Conservation (phyloP, 2,113 vertebrate genomes). For the Octodon degus region DNA sequence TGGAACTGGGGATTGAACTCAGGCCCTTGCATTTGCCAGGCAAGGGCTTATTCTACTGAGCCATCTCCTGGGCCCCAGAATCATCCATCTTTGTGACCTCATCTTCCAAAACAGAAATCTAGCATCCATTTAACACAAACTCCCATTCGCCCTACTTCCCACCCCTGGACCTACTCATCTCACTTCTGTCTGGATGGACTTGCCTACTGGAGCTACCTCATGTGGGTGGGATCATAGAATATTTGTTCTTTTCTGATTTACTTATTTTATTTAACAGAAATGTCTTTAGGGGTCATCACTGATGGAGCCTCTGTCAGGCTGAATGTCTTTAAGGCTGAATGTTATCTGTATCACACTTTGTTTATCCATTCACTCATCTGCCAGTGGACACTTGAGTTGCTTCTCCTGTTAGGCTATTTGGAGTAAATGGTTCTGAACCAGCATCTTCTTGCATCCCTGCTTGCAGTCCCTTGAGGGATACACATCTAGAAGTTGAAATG, state of each 20-base stretch:
- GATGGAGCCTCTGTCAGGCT: neutral
- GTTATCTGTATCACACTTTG: neutral
- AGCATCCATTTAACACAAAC: neutral
- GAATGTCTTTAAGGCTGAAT: neutral
- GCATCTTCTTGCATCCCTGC: neutral
- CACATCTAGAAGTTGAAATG: neutral
- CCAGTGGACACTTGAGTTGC: neutral
- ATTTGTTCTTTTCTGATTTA: neutral
- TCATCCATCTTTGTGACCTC: neutral
- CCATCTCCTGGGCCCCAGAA: neutral
- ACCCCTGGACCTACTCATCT: neutral
- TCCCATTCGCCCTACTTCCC: too few species aligned
- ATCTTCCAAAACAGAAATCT: neutral
- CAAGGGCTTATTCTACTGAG: too few species aligned
- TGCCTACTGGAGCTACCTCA: neutral
- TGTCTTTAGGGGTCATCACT: neutral
- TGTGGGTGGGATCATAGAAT: neutral
- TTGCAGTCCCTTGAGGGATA: neutral
- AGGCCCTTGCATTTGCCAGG: too few species aligned
- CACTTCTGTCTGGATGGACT: neutral
- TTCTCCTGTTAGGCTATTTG: neutral
- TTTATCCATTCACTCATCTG: too few species aligned
- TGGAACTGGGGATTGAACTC: too few species aligned
- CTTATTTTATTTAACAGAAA: neutral
- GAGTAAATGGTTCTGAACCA: neutral